Conservation (phyloP, 2,113 vertebrate species). For the Cyprinus carpio region DNA sequence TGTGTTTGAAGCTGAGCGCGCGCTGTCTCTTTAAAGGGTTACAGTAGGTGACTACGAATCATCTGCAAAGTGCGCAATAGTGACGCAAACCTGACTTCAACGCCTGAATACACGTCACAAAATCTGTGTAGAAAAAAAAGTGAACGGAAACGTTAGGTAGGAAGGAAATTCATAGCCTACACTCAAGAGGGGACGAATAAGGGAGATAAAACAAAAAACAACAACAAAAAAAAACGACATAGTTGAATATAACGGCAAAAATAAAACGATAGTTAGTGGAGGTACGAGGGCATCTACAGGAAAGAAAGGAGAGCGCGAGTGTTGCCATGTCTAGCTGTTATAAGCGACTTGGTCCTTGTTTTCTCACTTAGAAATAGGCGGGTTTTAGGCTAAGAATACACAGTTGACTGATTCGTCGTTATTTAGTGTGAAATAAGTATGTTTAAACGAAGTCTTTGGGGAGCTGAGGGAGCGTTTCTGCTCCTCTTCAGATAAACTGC, state of each 20-base stretch:
- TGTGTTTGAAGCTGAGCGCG: constrained; percentile 13
- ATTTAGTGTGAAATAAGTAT: background rate
- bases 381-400: background rate
- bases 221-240: background rate
- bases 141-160: constrained; percentile 64
- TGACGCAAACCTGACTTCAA: constrained; percentile 77
- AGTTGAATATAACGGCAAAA: constrained; percentile 2
- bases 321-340: constrained; percentile 27
- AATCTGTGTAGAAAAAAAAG: constrained; percentile 51
- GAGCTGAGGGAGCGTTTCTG: background rate
- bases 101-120: constrained; percentile 69
- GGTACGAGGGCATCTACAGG: constrained; percentile 47
- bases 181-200: background rate
- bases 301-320: constrained; percentile 61
- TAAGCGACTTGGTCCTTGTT: background rate
- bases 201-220: background rate
- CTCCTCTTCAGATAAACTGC: background rate
- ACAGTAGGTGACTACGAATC: constrained; percentile 74
- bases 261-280: constrained; percentile 7
- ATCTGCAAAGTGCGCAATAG: constrained; percentile 79
- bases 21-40: constrained; percentile 73
- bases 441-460: background rate
- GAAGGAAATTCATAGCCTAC: constrained; percentile 21
- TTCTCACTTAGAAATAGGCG: background rate
- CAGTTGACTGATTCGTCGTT: background rate